Percentiles rank a stretch among this genome's conserved stretches.
Conservation (phyloP, 2,797 vertebrate genomes). For the Coregonus suidteri region DNA sequence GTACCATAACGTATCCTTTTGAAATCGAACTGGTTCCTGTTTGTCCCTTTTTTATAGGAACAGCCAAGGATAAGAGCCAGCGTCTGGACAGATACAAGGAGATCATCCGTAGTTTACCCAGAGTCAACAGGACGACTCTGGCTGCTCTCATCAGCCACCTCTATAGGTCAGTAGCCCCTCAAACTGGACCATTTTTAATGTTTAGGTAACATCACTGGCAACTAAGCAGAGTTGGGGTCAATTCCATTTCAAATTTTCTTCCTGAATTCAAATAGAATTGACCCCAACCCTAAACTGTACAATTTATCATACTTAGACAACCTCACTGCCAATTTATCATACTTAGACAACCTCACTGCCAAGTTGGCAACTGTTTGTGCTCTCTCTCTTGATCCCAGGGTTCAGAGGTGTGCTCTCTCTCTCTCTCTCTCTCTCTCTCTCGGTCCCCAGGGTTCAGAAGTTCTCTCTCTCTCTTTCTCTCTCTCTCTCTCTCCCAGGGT, state of each 20-base stretch:
- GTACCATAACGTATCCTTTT: background rate
- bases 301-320: too few species aligned
- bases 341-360: background rate
- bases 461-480: too few species aligned
- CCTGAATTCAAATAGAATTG: background rate
- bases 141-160: slow-evolving; percentile 91
- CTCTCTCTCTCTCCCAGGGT: too few species aligned
- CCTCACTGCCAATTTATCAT: background rate
- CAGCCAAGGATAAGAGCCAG: slow-evolving; percentile 74
- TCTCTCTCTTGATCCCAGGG: too few species aligned
- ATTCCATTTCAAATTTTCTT: background rate
- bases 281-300: background rate
- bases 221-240: too few species aligned
- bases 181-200: too few species aligned
- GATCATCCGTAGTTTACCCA: slow-evolving; percentile 86
- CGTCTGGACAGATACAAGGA: slow-evolving; percentile 92
- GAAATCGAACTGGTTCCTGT: background rate
- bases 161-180: slow-evolving; percentile 79
- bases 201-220: too few species aligned
- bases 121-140: slow-evolving; percentile 89
- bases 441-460: too few species aligned
- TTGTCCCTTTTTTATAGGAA: slow-evolving; percentile 66
- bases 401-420: too few species aligned
- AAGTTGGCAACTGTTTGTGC: background rate
- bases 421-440: too few species aligned